A percentile compares a stretch with the other conserved stretches of the same genome.
These are phyloP conservation scores for Catharus minimus DNA, from an alignment of 2,113 vertebrate genomes.

Conservation along the genomic window DNA sequence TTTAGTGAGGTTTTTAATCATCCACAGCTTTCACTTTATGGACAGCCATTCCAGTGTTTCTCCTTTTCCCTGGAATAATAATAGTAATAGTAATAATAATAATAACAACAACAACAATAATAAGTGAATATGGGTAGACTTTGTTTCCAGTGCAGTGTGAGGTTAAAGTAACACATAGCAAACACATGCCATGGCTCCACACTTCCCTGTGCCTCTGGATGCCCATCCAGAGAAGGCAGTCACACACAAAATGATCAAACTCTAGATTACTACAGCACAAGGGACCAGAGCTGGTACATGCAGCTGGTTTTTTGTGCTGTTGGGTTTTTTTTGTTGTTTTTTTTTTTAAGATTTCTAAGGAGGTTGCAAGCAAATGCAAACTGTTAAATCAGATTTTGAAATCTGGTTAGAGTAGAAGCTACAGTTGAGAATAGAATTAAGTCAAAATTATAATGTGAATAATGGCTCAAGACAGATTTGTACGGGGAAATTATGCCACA, in stretches of 20 bases:
- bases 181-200: rapidly evolving
- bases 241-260: neutral
- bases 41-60: neutral
- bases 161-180: neutral
- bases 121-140: neutral
- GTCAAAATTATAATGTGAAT: neutral
- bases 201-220: neutral
- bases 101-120: too few species aligned
- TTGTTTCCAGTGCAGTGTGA: neutral
- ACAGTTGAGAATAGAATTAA: neutral
- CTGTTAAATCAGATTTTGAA: neutral
- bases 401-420: neutral
- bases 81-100: too few species aligned
- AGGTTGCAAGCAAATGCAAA: neutral
- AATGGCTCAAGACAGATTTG: neutral
- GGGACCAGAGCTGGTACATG: neutral
- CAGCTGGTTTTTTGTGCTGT: too few species aligned
- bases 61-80: neutral
- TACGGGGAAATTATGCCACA: neutral
- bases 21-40: neutral
- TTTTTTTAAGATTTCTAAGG: neutral
- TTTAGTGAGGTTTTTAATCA: neutral
- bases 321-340: neutral
- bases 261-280: neutral
- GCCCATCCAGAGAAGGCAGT: neutral